Evolutionary conservation across 2,888 invertebrate genomes (phyloP).

Genomic region (Heteropelma amictum): DNA sequence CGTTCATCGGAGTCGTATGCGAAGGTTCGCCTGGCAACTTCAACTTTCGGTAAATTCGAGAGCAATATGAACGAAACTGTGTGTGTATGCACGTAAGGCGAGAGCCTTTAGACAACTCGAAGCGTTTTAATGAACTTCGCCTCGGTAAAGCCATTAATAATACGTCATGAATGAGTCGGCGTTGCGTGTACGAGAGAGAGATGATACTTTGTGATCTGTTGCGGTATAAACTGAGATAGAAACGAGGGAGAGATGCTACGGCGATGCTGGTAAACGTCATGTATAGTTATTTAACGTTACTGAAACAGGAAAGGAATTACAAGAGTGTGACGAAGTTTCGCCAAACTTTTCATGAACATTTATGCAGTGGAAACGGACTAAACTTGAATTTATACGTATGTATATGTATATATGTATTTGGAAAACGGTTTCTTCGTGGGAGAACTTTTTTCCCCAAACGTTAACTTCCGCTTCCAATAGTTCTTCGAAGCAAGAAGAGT

Average conservation of each 20-base stretch:
- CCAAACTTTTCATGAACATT: slow-evolving; percentile 36
- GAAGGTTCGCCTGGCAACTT: background rate
- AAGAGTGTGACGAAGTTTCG: slow-evolving; percentile 45
- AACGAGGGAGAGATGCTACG: background rate
- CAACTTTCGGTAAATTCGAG: slow-evolving; percentile 4
- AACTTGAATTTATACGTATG: too few relatives aligned
- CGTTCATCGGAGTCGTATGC: slow-evolving; percentile 7
- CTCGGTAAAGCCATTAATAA: slow-evolving; percentile 76
- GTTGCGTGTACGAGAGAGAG: slow-evolving; percentile 33
- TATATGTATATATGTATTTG: too few relatives aligned
- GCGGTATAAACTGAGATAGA: background rate
- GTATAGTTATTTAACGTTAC: background rate
- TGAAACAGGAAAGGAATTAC: slow-evolving; percentile 46
- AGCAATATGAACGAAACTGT: background rate
- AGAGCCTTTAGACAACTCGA: slow-evolving; percentile 9
- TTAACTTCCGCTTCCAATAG: slow-evolving; percentile 3
- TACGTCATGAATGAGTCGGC: slow-evolving; percentile 59
- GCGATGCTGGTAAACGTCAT: background rate
- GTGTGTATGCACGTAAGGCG: background rate
- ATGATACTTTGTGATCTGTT: slow-evolving; percentile 28
- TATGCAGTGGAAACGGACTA: background rate
- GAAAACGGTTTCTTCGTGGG: too few relatives aligned
- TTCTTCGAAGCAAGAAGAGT: slow-evolving; percentile 20
- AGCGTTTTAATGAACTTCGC: slow-evolving; percentile 74
- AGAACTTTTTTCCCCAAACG: slow-evolving; percentile 21